phyloP scores from a whole-genome alignment of 2,113 vertebrate genomes.

The Phalacrocorax aristotelis region DNA sequence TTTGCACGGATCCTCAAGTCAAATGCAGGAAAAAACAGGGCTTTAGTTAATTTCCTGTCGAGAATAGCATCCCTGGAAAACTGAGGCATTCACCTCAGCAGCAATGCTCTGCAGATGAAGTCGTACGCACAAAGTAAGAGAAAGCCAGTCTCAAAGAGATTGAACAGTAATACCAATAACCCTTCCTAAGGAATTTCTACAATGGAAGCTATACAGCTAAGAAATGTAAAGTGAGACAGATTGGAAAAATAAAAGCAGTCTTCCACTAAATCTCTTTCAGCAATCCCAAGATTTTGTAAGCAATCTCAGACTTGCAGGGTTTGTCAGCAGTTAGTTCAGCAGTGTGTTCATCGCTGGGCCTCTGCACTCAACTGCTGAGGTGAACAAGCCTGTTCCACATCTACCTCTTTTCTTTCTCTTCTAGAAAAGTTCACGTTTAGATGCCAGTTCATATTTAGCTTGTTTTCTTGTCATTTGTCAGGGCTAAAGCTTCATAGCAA shows the following conservation, averaged over 20 bases:
- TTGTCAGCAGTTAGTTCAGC: neutral
- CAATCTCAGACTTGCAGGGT: rapidly evolving
- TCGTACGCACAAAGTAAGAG: neutral
- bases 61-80: neutral
- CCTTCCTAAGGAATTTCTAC: neutral
- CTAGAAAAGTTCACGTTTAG: neutral
- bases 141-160: neutral
- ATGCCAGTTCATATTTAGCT: neutral
- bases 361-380: neutral
- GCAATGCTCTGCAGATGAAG: neutral
- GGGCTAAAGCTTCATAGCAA: neutral
- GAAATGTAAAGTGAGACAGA: neutral
- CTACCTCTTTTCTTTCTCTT: neutral
- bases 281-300: neutral
- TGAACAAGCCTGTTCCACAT: neutral
- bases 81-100: neutral
- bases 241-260: neutral
- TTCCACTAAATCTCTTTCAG: neutral
- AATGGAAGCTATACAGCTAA: neutral
- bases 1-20: neutral
- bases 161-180: neutral
- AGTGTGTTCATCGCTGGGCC: neutral
- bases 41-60: neutral
- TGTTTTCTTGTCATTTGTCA: neutral
- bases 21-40: neutral